phyloP scores from a whole-genome alignment of 64 coral and sea anemone species.

The Montipora sp. region DNA sequence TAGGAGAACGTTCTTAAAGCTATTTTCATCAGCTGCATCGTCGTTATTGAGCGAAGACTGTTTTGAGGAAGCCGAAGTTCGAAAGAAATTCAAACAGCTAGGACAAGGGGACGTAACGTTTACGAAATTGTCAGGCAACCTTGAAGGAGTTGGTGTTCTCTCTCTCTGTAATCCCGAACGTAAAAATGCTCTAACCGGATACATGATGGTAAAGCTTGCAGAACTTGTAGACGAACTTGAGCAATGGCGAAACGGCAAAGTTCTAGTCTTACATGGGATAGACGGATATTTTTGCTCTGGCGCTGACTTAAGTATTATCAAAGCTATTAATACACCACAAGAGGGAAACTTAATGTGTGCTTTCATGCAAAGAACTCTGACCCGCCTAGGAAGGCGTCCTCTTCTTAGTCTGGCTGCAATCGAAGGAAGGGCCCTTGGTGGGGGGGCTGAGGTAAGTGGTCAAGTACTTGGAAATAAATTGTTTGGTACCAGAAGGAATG shows the following conservation, averaged over 20 bases:
- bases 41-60: background rate
- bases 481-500: too few species aligned
- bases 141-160: constrained; percentile 66
- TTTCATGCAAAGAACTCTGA: constrained; percentile 93
- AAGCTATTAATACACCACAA: constrained; percentile 73
- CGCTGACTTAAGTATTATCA: constrained; percentile 85
- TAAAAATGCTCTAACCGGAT: constrained; percentile 85
- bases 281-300: constrained; percentile 88
- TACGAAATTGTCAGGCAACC: constrained; percentile 21
- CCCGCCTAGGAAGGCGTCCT: constrained; percentile 67
- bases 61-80: constrained; percentile 61
- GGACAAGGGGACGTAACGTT: constrained; percentile 70
- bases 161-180: constrained; percentile 72
- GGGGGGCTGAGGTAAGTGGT: constrained; percentile 85
- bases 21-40: constrained; percentile 10
- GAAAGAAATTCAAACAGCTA: constrained; percentile 66
- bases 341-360: constrained; percentile 87
- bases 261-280: constrained; percentile 74
- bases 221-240: constrained; percentile 78
- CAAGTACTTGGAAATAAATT: too few species aligned
- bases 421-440: constrained; percentile 86
- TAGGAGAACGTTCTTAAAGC: background rate
- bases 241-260: constrained; percentile 84
- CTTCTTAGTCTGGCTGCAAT: constrained; percentile 82
- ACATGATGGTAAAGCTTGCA: constrained; percentile 83